Conservation (phyloP, 2,113 vertebrate genomes). For the Lepus timidus region DNA sequence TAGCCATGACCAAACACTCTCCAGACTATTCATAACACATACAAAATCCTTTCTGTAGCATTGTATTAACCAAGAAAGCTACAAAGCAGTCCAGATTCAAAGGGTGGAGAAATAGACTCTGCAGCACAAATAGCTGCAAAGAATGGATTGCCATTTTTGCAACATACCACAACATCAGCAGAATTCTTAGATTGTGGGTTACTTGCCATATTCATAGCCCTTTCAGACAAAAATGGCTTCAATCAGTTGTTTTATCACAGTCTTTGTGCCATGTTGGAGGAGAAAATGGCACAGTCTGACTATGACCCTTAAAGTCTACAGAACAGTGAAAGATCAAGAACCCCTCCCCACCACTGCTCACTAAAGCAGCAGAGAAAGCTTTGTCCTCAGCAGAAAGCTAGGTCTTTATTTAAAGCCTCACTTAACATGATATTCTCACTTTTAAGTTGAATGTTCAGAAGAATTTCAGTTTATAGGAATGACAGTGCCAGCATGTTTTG, state of each 20-base stretch:
- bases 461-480: not conserved
- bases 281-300: not conserved
- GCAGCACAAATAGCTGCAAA: not conserved
- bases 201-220: not conserved
- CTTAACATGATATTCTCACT: not conserved
- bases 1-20: not conserved
- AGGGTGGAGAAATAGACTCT: not conserved
- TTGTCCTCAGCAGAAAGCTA: not conserved
- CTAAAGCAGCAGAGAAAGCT: not conserved
- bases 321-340: not conserved
- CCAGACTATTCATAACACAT: not conserved
- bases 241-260: not conserved
- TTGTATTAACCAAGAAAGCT: not conserved
- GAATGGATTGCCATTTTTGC: not conserved
- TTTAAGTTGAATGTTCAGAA: slow-evolving; percentile 17
- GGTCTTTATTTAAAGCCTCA: not conserved
- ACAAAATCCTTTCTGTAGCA: not conserved
- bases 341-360: not conserved
- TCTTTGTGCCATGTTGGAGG: not conserved
- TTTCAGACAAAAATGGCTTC: not conserved
- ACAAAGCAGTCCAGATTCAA: not conserved
- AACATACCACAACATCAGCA: not conserved
- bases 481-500: not conserved
- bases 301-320: not conserved
- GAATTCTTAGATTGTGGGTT: not conserved